These are phyloP conservation scores for Venustoraphidia nigricollis DNA, from an alignment of 2,888 invertebrate genomes.

Conservation along the genomic window DNA sequence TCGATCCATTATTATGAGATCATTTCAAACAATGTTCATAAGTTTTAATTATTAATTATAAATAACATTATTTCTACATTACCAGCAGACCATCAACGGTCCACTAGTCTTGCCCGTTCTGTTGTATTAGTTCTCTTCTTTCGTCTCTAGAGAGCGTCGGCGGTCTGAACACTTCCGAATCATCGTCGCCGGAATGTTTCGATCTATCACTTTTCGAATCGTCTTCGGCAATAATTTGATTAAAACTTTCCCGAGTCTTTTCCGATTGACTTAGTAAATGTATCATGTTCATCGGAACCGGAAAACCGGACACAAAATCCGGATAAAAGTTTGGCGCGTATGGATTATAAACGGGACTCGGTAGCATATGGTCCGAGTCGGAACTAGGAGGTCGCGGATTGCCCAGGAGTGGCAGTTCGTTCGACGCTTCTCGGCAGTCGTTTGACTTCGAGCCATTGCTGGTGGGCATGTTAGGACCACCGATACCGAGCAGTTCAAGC, in stretches of 20 bases:
- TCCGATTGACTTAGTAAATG: constrained; percentile 69
- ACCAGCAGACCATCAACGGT: constrained; percentile 4
- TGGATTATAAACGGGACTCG: constrained; percentile 54
- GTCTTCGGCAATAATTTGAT: constrained; percentile 31
- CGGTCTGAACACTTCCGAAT: constrained; percentile 28
- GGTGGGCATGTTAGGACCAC: constrained; percentile 31
- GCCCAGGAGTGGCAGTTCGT: constrained; percentile 17
- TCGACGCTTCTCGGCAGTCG: constrained; percentile 23
- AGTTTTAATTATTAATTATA: neutral
- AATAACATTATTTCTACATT: too few relatives aligned
- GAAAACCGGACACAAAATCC: constrained; percentile 62
- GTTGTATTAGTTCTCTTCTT: constrained; percentile 50
- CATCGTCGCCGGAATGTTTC: constrained; percentile 23
- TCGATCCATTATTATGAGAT: constrained; percentile 1
- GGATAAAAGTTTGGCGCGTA: constrained; percentile 71
- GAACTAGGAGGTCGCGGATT: constrained; percentile 48
- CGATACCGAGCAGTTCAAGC: constrained; percentile 49
- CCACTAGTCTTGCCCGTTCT: constrained; percentile 64
- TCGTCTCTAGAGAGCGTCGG: constrained; percentile 42
- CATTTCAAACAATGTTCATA: neutral
- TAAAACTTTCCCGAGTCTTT: constrained; percentile 46
- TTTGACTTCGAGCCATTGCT: neutral
- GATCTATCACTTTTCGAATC: constrained; percentile 49
- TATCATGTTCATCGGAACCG: constrained; percentile 72
- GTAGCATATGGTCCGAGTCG: constrained; percentile 42